Evolutionary conservation across 1,140 invertebrate species (phyloP).

Genomic region (Dysdera silvatica): DNA sequence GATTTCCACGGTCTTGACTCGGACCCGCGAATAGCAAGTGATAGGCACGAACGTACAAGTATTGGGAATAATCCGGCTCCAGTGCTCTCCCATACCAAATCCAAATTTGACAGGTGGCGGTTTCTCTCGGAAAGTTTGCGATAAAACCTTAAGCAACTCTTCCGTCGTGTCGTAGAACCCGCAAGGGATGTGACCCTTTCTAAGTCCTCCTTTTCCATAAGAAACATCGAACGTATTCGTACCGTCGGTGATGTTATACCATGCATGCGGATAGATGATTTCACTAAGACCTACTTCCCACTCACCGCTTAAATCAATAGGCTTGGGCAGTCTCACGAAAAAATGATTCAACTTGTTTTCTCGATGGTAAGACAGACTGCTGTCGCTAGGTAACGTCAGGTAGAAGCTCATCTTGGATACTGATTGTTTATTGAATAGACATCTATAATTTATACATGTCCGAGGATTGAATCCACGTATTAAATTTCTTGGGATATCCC

Average conservation of each 20-base stretch:
- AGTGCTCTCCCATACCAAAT: background rate
- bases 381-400: background rate
- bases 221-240: background rate
- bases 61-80: background rate
- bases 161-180: background rate
- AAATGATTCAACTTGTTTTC: background rate
- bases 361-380: background rate
- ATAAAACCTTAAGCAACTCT: background rate
- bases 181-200: background rate
- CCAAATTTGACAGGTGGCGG: background rate
- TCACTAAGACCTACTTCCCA: background rate
- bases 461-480: background rate
- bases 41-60: too few relatives aligned
- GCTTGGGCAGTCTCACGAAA: background rate
- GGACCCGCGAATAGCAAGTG: too few relatives aligned
- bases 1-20: too few relatives aligned
- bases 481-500: background rate
- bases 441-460: background rate
- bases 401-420: background rate
- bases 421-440: background rate
- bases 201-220: background rate
- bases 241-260: background rate
- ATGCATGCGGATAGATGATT: background rate
- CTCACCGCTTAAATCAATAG: background rate
- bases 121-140: background rate